Conservation (phyloP, 2,888 invertebrate genomes). For the Bombylius major region DNA sequence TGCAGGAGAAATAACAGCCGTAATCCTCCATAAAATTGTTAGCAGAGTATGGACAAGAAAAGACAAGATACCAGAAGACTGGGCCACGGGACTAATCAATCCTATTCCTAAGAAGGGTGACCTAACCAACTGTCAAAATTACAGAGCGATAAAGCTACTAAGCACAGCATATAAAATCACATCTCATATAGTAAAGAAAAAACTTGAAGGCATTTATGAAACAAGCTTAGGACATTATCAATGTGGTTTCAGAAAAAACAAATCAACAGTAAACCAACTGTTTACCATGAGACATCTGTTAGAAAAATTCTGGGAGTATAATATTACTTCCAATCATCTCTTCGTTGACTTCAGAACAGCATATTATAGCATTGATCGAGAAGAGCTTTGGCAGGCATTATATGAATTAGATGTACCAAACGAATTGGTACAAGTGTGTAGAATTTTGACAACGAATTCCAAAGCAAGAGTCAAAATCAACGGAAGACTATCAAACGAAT, state of each 20-base stretch:
- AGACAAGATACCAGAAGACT: neutral
- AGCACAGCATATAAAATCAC: neutral
- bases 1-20: neutral
- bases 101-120: neutral
- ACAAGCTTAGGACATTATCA: neutral
- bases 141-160: neutral
- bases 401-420: too few species aligned
- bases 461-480: too few species aligned
- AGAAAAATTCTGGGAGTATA: neutral
- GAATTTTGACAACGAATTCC: too few species aligned
- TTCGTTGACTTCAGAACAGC: too few species aligned
- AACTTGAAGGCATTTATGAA: neutral
- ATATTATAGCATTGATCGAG: too few species aligned
- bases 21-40: neutral
- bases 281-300: neutral
- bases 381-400: too few species aligned
- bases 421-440: too few species aligned
- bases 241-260: neutral
- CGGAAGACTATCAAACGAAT: too few species aligned
- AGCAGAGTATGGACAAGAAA: neutral
- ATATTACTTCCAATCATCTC: neutral
- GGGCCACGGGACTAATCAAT: neutral
- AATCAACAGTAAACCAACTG: neutral
- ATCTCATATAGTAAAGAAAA: neutral
- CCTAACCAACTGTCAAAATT: neutral